Evolutionary conservation across 1,140 invertebrate genomes (phyloP).

Genomic region (Zaprionus nigranus): DNA sequence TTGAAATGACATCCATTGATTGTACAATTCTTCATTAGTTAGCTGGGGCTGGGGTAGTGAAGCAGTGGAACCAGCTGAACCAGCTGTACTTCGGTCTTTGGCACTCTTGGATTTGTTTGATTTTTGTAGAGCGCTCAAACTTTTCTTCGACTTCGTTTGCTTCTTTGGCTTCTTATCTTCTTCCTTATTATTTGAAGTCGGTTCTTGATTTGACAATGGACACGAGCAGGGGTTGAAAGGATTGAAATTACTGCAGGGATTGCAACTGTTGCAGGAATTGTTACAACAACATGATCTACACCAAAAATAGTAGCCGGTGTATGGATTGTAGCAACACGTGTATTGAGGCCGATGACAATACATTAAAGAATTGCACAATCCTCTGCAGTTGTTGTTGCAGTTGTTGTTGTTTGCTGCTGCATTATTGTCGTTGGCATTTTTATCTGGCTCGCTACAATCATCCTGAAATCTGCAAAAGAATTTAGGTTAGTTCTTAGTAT

Average conservation of each 20-base stretch:
- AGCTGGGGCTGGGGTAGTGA: slow-evolving; percentile 8
- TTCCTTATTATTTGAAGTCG: too few relatives aligned
- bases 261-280: slow-evolving; percentile 5
- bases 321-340: slow-evolving; percentile 44
- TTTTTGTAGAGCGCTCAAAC: not conserved
- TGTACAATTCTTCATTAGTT: slow-evolving; percentile 1
- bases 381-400: not conserved
- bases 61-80: slow-evolving; percentile 11
- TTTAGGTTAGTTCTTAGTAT: too few relatives aligned
- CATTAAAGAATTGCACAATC: not conserved
- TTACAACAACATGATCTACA: slow-evolving; percentile 17
- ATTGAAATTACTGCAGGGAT: slow-evolving; percentile 5
- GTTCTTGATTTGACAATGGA: not conserved
- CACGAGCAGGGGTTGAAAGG: not conserved
- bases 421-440: not conserved
- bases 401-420: not conserved
- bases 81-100: slow-evolving; percentile 6
- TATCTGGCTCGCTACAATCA: not conserved
- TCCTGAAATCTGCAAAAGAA: slow-evolving; percentile 2
- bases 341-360: slow-evolving; percentile 22
- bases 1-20: slow-evolving; percentile 28
- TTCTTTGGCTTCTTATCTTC: too few relatives aligned
- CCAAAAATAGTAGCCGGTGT: slow-evolving; percentile 49
- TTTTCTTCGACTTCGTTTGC: not conserved
- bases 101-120: not conserved